Evolutionary conservation across 2,113 vertebrate genomes (phyloP).

Genomic region (Varanus komodoensis): DNA sequence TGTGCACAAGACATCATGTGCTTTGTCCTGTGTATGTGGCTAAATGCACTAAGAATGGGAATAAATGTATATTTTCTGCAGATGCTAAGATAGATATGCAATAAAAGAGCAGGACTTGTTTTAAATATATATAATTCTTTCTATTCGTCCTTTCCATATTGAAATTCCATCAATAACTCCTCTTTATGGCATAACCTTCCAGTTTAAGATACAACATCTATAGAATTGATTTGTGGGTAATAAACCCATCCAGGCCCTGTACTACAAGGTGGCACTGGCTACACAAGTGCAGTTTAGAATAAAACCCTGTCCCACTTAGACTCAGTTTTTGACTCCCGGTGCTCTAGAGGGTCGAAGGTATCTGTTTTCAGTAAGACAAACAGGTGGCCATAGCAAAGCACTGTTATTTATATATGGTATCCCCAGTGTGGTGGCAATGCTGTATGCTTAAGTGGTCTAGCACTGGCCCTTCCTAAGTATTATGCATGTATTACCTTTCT

Average conservation of each 20-base stretch:
- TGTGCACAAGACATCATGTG: constrained; percentile 33
- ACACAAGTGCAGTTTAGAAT: background rate
- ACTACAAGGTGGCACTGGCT: background rate
- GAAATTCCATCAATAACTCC: constrained; percentile 18
- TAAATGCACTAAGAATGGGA: background rate
- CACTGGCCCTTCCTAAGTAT: background rate
- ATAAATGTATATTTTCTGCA: background rate
- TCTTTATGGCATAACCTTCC: background rate
- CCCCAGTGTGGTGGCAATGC: background rate
- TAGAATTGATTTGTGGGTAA: background rate
- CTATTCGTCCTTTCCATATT: constrained; percentile 5
- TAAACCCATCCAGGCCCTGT: background rate
- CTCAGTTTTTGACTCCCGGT: background rate
- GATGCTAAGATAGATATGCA: accelerated
- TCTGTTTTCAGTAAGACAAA: background rate
- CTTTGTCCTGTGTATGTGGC: constrained; percentile 24
- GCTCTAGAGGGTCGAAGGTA: background rate
- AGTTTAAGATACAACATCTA: background rate
- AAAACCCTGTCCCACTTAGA: background rate
- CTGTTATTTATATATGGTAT: background rate
- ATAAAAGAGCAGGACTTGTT: constrained; percentile 14
- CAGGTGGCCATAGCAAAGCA: background rate
- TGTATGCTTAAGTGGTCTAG: background rate
- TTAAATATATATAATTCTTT: accelerated
- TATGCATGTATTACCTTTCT: background rate